Base-by-base conservation (phyloP, 2,113 vertebrate genomes). In the Andinoacara biseriatus region DNA sequence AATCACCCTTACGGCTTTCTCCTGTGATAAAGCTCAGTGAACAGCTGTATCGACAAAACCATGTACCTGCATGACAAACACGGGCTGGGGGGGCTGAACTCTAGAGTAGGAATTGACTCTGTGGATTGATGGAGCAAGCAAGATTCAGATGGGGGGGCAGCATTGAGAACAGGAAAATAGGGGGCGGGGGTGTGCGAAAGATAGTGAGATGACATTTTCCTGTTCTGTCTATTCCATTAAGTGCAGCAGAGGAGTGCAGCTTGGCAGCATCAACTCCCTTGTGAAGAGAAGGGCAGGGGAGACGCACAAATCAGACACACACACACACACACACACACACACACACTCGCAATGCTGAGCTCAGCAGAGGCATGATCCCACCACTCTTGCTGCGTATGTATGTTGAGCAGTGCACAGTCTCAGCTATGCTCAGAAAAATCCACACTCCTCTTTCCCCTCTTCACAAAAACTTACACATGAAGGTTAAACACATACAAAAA, bases 31-130 rank as follows among this genome's bases (percentile, higher is more conserved):
- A 78, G 74, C 63, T 75, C 49, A 78, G 82, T 20, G 8, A 74
- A 38, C 67, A 74, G 57, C 80, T n/a, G 46, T 91, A 94, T 91
- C 91, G 92, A 92, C 89, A 88, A 90, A 94, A 69, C 84, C 83
- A 90, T 89, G 87, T 84, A 90, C 82, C 79, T 84, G 81, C 67
- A 77, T 87, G 87, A 84, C 77, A 74, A 33, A 80, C 46, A 17
- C 54, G 80, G 20, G 60, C 31, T 57, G 78, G 76, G 22, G 74
- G 15, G 63, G 31, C n/a, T 1, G 11, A 77, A 49, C 69, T 31
- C 38, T 24, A 61, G 61, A 76, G 20, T 56, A 14, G 74, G 77
- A 86, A 92, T 86, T 14, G 26, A 82, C 85, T 88, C 72, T 75
- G 26, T 62, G 80, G 85, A 89, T 87, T 90, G 89, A 90, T 82